Evolutionary conservation across 2,888 invertebrate species (phyloP), one percentile per base, ranked within the genome.

Genomic region (Dendrolimus pini): DNA sequence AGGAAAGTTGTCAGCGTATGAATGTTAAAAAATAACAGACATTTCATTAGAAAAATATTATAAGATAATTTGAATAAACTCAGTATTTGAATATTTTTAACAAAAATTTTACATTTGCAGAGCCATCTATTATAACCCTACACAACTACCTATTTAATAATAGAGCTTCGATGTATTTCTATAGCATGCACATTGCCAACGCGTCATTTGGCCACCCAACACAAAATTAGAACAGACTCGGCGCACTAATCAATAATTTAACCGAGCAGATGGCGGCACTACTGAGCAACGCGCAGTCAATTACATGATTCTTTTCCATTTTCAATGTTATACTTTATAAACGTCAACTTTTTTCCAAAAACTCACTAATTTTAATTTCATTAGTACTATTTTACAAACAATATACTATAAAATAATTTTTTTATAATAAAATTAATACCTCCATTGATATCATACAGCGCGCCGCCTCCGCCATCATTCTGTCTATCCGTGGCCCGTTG

Each of bases 251-350:
- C 85, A 83, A 85, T 87, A 83, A 61, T 58, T 58, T 61, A 66
- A 63, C 52, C 54, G 59, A 56, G 71, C 73, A 86, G 88, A 83
- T 79, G 86, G 84, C 85, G 81, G 64, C 81, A 80, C 79, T 75
- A 42, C 30, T 30, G 53, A 58, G 56, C 56, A 61, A 41, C 63
- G 68, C 68, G 69, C 66, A 74, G 66, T 69, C 72, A 72, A 64
- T 12, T 56, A 30, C 30, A 30, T 30, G 6, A 6, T 30, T 30
- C 30, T 30, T 30, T 30, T 30, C 30, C 3, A 30, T 30, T 30
- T 6, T 30, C 6, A 30, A 12, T 47, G 7, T 47, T 10, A 12
- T 47, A 47, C 47, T 47, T 7, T 47, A 10, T 47, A 47, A 47
- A 47, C 47, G 3, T 47, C 6, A 30, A 7, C 47, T 9, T 47